Percentiles rank a stretch among this genome's conserved stretches.
Conservation (phyloP, 2,113 vertebrate species). For the Irena cyanogastra region DNA sequence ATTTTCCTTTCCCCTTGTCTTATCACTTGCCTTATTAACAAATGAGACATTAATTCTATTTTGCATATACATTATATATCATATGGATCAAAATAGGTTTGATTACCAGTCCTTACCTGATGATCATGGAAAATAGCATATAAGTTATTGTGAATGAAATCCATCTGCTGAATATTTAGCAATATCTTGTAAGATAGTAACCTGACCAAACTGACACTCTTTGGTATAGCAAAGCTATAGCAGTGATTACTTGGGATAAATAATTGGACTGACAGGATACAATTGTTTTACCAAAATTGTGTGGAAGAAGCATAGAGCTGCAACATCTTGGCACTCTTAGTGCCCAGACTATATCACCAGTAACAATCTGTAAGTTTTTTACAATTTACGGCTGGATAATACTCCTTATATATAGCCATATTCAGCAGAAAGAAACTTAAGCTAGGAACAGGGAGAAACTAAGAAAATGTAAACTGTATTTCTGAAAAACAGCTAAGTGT, state of each 20-base stretch:
- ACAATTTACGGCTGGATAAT: neutral
- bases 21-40: constrained; percentile 1
- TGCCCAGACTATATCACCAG: neutral
- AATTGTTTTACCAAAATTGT: neutral
- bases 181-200: neutral
- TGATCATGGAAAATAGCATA: neutral
- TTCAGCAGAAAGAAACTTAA: neutral
- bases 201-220: neutral
- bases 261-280: neutral
- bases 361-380: neutral
- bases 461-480: neutral
- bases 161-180: neutral
- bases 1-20: neutral
- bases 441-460: neutral
- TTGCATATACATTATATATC: neutral
- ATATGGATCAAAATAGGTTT: neutral
- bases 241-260: neutral
- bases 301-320: neutral
- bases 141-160: neutral
- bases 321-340: neutral
- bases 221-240: neutral
- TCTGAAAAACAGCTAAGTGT: neutral
- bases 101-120: neutral
- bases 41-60: neutral
- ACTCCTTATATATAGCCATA: neutral